Conservation (phyloP, 2,888 invertebrate genomes). For the Phortica okadai region DNA sequence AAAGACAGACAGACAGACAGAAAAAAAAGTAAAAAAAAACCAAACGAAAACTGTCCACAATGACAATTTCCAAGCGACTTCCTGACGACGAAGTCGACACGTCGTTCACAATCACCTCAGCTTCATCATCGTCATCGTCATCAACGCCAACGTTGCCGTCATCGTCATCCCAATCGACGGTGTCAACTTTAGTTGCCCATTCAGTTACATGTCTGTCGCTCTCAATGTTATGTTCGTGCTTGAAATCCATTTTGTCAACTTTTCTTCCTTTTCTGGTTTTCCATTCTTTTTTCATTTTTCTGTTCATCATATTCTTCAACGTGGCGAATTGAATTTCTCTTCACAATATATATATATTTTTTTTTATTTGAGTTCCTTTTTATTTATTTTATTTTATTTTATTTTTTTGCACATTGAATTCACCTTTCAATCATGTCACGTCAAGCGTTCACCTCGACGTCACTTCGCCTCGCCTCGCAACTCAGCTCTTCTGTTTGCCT, state of each 20-base stretch:
- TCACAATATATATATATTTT: conserved; percentile 54
- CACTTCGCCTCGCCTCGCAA: conserved; percentile 41
- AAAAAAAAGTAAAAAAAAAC: not conserved
- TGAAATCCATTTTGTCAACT: conserved; percentile 66
- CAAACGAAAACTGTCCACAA: conserved; percentile 10
- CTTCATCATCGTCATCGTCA: conserved; percentile 17
- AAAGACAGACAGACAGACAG: not conserved
- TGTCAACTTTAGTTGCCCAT: not conserved
- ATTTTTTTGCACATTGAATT: conserved; percentile 58
- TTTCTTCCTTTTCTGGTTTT: conserved; percentile 46
- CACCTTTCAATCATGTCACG: conserved; percentile 69
- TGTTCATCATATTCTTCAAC: conserved; percentile 11
- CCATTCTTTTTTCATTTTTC: conserved; percentile 23
- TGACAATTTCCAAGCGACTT: conserved; percentile 21
- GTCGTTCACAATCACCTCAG: not conserved
- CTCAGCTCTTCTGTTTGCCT: conserved; percentile 10
- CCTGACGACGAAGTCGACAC: conserved; percentile 44
- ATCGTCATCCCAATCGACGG: not conserved
- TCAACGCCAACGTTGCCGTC: conserved; percentile 14
- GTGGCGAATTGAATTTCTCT: conserved; percentile 53
- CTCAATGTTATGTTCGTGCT: conserved; percentile 37
- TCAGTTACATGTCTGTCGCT: conserved; percentile 1
- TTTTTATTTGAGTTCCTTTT: conserved; percentile 40
- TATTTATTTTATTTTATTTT: conserved; percentile 29
- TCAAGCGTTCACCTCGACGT: conserved; percentile 33